phyloP scores from a whole-genome alignment of 2,113 vertebrate species.

The Centropus bengalensis region DNA sequence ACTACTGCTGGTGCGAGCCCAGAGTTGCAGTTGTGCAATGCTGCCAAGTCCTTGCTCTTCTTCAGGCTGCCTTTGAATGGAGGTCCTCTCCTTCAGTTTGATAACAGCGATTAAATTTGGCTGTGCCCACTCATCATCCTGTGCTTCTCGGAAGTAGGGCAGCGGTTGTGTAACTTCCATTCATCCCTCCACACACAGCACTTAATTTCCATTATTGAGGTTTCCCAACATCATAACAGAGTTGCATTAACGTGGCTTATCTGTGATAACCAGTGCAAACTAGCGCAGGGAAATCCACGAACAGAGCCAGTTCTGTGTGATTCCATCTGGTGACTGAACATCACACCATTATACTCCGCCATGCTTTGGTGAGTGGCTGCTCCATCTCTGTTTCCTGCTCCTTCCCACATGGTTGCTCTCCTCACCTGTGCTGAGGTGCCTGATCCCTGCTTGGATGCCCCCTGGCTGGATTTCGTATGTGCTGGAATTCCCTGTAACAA shows the following conservation, averaged over 20 bases:
- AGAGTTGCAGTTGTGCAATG: conserved; percentile 30
- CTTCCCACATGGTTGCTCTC: not conserved
- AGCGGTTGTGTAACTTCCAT: conserved; percentile 6
- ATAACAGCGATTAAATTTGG: conserved; percentile 26
- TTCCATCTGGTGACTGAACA: conserved; percentile 6
- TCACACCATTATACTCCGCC: not conserved
- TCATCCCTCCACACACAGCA: conserved; percentile 18
- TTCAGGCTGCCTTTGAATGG: not conserved
- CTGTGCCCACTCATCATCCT: not conserved
- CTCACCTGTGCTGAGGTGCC: rapidly evolving
- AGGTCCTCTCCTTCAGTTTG: conserved; percentile 35
- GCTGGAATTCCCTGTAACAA: not conserved
- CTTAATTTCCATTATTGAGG: conserved; percentile 45
- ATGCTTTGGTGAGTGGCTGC: not conserved
- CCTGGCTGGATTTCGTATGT: not conserved
- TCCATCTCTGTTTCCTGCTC: not conserved
- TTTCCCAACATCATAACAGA: conserved; percentile 35
- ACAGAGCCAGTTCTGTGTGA: conserved; percentile 7
- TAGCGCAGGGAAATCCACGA: conserved; percentile 3
- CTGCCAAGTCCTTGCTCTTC: not conserved
- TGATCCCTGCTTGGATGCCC: not conserved
- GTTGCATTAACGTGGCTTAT: conserved; percentile 43
- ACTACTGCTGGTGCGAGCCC: conserved; percentile 41
- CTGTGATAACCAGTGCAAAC: conserved; percentile 59
- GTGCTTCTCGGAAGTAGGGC: not conserved